These are phyloP conservation scores for Turritopsis rubra DNA, from an alignment of 30 jellyfish, hydroid and myxozoan genomes.

Conservation along the genomic window DNA sequence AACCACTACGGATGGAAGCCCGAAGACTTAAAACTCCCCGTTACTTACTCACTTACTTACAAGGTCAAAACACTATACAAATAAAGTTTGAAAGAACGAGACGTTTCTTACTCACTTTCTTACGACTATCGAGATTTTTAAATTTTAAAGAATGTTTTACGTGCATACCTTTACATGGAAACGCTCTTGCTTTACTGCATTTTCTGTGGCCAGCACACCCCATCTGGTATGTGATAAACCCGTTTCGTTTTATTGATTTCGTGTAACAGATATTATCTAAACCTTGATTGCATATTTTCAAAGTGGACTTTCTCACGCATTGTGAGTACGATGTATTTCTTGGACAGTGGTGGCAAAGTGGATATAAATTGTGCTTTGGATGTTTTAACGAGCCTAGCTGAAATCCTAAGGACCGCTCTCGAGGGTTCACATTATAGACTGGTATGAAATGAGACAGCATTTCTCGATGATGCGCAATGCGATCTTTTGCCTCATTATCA, in stretches of 20 bases:
- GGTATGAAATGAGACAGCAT: conserved; percentile 18
- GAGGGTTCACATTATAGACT: background rate
- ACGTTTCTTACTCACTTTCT: too few relatives aligned
- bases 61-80: too few relatives aligned
- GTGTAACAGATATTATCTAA: conserved; percentile 47
- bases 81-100: too few relatives aligned
- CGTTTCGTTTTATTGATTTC: conserved; percentile 32
- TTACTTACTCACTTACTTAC: too few relatives aligned
- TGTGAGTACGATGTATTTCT: conserved; percentile 42
- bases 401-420: conserved; percentile 33
- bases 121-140: too few relatives aligned
- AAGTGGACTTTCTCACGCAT: conserved; percentile 39
- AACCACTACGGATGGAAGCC: too few relatives aligned
- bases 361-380: conserved; percentile 51
- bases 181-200: conserved; percentile 49
- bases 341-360: conserved; percentile 49
- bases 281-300: conserved; percentile 34
- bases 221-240: conserved; percentile 41
- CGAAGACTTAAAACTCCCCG: too few relatives aligned
- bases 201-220: conserved; percentile 54
- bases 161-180: conserved; percentile 52
- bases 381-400: conserved; percentile 52
- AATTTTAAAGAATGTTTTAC: background rate
- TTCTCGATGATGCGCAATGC: conserved; percentile 31
- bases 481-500: conserved; percentile 11